Conservation (phyloP, 2,888 invertebrate species). For the Pristionchus exspectatus region DNA sequence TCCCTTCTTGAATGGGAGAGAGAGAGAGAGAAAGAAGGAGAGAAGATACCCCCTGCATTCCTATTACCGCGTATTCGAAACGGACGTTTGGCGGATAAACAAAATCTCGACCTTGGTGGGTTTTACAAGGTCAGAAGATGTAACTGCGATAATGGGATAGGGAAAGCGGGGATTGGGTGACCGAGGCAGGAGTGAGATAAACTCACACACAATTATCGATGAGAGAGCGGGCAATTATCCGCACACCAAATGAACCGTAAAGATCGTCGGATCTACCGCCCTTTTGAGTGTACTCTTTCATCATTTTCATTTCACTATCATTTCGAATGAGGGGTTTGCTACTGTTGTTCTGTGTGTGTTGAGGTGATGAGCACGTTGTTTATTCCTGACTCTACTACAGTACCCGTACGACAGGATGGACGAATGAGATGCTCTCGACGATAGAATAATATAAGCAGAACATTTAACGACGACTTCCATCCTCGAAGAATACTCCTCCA, state of each 20-base stretch:
- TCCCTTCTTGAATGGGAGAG: constrained; percentile 9
- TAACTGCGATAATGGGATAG: not conserved
- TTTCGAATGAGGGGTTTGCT: not conserved
- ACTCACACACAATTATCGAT: constrained; percentile 14
- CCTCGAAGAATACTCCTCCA: constrained; percentile 72
- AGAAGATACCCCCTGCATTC: not conserved
- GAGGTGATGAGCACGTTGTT: not conserved
- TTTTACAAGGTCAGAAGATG: constrained; percentile 24
- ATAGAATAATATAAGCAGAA: not conserved
- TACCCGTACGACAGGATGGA: constrained; percentile 41
- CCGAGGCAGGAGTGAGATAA: not conserved
- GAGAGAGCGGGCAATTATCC: not conserved
- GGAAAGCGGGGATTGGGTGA: not conserved
- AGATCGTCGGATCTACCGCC: constrained; percentile 19
- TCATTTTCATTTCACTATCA: not conserved
- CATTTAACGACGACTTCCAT: constrained; percentile 64
- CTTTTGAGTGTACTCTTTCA: not conserved
- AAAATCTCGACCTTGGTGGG: constrained; percentile 31
- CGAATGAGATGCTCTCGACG: constrained; percentile 12
- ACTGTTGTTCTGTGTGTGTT: not conserved
- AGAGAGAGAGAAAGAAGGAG: not conserved
- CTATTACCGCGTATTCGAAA: not conserved
- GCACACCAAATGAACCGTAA: not conserved
- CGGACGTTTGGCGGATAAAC: constrained; percentile 11
- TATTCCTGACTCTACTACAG: constrained; percentile 33